Evolutionary conservation across 1,140 invertebrate genomes (phyloP).

Genomic region (Musca vetustissima): DNA sequence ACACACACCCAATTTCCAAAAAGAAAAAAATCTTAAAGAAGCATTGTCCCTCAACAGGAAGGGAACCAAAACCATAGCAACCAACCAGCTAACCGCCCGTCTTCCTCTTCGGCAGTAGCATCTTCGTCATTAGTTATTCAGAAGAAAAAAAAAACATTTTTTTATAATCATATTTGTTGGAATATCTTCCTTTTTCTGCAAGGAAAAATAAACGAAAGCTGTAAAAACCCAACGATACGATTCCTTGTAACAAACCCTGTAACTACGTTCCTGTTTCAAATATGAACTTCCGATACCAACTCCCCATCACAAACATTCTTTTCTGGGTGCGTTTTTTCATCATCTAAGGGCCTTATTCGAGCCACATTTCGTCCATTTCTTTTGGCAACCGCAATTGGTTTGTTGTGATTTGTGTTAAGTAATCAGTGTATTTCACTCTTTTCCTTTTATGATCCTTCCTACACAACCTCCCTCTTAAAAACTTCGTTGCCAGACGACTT

Average conservation of each 20-base stretch:
- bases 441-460: no score
- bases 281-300: background rate
- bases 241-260: background rate
- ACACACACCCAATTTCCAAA: background rate
- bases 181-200: background rate
- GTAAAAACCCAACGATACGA: background rate
- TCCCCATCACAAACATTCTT: background rate
- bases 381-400: constrained; percentile 8
- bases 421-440: background rate
- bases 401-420: constrained; percentile 22
- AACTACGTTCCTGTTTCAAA: background rate
- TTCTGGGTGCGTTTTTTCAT: background rate
- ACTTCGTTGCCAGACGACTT: no score
- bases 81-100: no score
- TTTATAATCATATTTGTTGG: constrained; percentile 18
- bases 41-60: background rate
- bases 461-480: no score
- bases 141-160: background rate
- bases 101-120: background rate
- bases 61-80: background rate
- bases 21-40: background rate
- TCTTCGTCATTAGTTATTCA: background rate
- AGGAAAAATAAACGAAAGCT: background rate
- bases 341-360: background rate
- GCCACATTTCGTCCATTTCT: background rate